These are phyloP conservation scores for Philaethria dido DNA, from an alignment of 2,888 invertebrate genomes.

Conservation along the genomic window DNA sequence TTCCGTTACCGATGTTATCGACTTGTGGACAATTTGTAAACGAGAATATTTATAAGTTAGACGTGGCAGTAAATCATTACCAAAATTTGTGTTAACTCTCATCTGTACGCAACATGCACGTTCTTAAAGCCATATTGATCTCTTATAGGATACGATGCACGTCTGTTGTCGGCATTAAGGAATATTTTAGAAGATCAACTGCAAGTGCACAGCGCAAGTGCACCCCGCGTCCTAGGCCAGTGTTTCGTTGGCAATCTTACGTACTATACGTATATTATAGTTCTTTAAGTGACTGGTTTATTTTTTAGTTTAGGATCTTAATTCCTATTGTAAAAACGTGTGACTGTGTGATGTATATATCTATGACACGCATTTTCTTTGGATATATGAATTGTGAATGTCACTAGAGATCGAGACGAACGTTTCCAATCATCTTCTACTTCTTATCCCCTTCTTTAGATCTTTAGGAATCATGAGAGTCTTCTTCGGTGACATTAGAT, in stretches of 20 bases:
- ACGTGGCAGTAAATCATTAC: constrained; percentile 59
- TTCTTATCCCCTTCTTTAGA: constrained; percentile 48
- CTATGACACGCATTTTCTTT: constrained; percentile 66
- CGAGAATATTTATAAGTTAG: constrained; percentile 60
- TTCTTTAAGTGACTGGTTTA: constrained; percentile 82
- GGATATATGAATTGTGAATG: constrained; percentile 48
- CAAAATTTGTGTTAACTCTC: constrained; percentile 56
- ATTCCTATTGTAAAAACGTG: constrained; percentile 81
- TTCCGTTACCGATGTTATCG: constrained; percentile 59
- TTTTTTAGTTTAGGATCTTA: constrained; percentile 74
- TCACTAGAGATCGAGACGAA: constrained; percentile 50
- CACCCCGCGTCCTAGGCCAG: constrained; percentile 71
- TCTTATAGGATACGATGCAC: constrained; percentile 63
- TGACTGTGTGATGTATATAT: constrained; percentile 81
- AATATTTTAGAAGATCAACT: constrained; percentile 70
- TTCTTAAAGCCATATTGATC: constrained; percentile 77
- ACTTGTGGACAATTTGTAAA: constrained; percentile 50
- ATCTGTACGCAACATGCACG: constrained; percentile 64
- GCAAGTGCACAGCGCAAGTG: constrained; percentile 61
- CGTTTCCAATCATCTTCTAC: constrained; percentile 62
- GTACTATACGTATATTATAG: constrained; percentile 69
- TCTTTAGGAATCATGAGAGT: too few relatives aligned
- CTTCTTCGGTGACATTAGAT: constrained; percentile 75
- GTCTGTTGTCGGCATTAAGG: constrained; percentile 59
- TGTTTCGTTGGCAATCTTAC: constrained; percentile 79